These are phyloP conservation scores for Oncorhynchus gorbuscha DNA, from an alignment of 2,113 vertebrate genomes.

Conservation along the genomic window DNA sequence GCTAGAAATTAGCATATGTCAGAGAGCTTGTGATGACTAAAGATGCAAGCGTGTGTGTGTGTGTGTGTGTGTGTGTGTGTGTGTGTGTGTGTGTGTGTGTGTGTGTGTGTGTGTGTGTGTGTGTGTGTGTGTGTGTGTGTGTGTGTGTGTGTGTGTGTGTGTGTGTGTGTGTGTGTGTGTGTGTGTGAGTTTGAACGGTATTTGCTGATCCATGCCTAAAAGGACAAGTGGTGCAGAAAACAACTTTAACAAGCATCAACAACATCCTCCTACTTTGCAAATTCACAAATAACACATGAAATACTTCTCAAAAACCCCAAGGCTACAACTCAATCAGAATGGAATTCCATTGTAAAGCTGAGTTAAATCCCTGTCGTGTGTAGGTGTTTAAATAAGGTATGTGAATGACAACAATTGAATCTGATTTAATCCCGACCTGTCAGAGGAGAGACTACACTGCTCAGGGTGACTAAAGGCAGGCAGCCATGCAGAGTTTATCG, in stretches of 20 bases:
- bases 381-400: conserved; percentile 19
- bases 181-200: not conserved
- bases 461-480: conserved; percentile 18
- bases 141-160: not conserved
- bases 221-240: not conserved
- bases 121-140: conserved; percentile 1
- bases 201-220: not conserved
- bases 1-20: not conserved
- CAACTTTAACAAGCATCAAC: not conserved
- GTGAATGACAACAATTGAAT: conserved; percentile 27
- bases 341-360: not conserved
- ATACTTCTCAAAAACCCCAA: not conserved
- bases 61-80: too few species aligned
- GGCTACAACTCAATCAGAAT: not conserved
- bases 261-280: not conserved
- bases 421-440: conserved; percentile 29
- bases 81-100: too few species aligned
- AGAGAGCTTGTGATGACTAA: not conserved
- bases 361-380: conserved; percentile 5
- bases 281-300: not conserved
- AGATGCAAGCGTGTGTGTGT: too few species aligned
- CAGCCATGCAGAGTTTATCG: conserved; percentile 26
- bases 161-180: not conserved
- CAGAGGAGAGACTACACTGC: conserved; percentile 22
- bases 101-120: too few species aligned